Percentiles rank a stretch among this genome's conserved stretches.
Evolutionary conservation across 1,140 invertebrate genomes (phyloP).

Genomic region (Contarinia nasturtii): DNA sequence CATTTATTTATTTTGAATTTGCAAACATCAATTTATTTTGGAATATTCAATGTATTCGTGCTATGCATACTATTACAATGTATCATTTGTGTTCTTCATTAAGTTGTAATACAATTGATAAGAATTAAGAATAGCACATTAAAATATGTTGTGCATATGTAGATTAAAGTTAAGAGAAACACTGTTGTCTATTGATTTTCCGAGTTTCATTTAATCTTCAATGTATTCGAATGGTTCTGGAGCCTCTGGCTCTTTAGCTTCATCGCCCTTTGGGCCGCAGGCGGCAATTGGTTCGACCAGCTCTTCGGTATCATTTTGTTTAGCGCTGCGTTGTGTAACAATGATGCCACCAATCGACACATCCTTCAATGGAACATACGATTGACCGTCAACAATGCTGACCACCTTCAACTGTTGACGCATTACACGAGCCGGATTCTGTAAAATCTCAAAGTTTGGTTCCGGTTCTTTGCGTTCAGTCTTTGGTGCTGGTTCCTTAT

Average conservation of each 20-base stretch:
- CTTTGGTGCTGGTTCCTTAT: constrained; percentile 11
- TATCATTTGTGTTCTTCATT: too few relatives aligned
- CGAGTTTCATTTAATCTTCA: constrained; percentile 53
- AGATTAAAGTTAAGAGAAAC: too few relatives aligned
- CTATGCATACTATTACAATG: too few relatives aligned
- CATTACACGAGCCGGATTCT: constrained; percentile 86
- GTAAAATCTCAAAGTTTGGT: constrained; percentile 76
- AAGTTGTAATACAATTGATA: too few relatives aligned
- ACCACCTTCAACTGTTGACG: constrained; percentile 84
- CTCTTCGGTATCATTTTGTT: constrained; percentile 54
- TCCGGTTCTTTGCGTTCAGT: constrained; percentile 58
- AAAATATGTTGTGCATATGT: too few relatives aligned
- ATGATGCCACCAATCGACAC: constrained; percentile 88
- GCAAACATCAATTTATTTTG: too few relatives aligned
- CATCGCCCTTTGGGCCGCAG: constrained; percentile 83
- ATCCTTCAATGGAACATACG: constrained; percentile 78
- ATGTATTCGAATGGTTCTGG: constrained; percentile 93
- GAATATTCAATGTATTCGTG: too few relatives aligned
- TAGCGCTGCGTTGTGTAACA: constrained; percentile 68
- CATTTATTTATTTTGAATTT: too few relatives aligned
- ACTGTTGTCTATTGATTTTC: too few relatives aligned
- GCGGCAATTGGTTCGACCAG: constrained; percentile 88
- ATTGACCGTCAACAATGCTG: constrained; percentile 54
- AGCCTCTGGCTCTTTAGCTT: constrained; percentile 81
- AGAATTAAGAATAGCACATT: too few relatives aligned